Evolutionary conservation across 92 coral and sea anemone genomes (phyloP).

Genomic region (Nematostella vectensis): DNA sequence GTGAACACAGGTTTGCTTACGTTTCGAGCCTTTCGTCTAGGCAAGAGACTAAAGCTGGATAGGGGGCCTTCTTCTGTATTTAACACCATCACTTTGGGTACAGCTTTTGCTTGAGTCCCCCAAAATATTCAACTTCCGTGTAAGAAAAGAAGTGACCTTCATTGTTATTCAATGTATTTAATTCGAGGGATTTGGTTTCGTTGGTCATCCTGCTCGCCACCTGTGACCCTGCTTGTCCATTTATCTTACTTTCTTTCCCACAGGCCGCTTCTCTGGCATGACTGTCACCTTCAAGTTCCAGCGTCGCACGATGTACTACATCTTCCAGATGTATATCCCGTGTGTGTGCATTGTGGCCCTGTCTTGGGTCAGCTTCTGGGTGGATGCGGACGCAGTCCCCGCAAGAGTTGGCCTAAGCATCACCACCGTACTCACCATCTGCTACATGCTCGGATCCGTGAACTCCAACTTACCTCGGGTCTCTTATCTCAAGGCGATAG

Average conservation of each 20-base stretch:
- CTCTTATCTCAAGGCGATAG: constrained; percentile 89
- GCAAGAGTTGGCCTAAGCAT: constrained; percentile 95
- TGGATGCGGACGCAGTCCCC: constrained; percentile 84
- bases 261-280: constrained; percentile 79
- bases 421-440: constrained; percentile 85
- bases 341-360: constrained; percentile 86
- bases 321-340: constrained; percentile 87
- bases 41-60: too few relatives aligned
- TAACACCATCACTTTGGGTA: too few relatives aligned
- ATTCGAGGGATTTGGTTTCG: too few relatives aligned
- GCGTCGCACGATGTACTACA: constrained; percentile 86
- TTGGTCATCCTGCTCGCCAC: too few relatives aligned
- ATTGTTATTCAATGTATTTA: too few relatives aligned
- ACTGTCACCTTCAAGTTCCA: constrained; percentile 76
- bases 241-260: constrained; percentile 1
- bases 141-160: too few relatives aligned
- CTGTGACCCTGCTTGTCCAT: too few relatives aligned
- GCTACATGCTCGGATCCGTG: constrained; percentile 91
- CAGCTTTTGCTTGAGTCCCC: too few relatives aligned
- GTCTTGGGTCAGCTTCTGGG: constrained; percentile 98
- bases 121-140: too few relatives aligned
- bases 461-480: constrained; percentile 91
- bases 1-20: too few relatives aligned
- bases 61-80: too few relatives aligned
- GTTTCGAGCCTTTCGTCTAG: too few relatives aligned